Evolutionary conservation across 2,113 vertebrate genomes (phyloP), one percentile per base, ranked within the genome.

Genomic region (Poeciliopsis turrubarensis): DNA sequence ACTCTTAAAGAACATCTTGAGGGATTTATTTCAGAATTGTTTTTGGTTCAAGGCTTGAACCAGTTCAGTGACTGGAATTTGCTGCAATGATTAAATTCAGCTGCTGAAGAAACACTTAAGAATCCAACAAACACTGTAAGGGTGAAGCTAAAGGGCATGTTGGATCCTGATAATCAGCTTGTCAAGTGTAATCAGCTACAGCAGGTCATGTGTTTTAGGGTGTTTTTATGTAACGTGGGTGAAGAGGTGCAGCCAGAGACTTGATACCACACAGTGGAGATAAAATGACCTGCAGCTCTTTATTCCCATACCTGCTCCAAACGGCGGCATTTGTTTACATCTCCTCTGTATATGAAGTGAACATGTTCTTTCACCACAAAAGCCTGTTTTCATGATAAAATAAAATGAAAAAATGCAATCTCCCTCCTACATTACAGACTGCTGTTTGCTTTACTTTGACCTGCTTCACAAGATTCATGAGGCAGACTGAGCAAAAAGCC

Each of bases 141-240:
- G 70, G 60, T 83, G 37, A 67, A 65, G 25, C 17, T 61, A 51
- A 63, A 84, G 75, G 80, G 54, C 57, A 81, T 57, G 31, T 74
- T n/a, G 22, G 60, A 65, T 71, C 72, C 30, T 68, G 34, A 77
- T 67, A 84, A 86, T 73, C 54, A 71, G 69, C 68, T 69, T 89
- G 86, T 89, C 87, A 84, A 69, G 86, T 71, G 7, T 25, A 74
- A 77, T 89, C 81, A 83, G 37, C 73, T 29, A 27, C 57, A 68
- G n/a, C 87, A 83, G 72, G 63, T 86, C 5, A 3, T 81, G 73
- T 44, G 67, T 85, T 69, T n/a, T 39, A 67, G 70, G 77, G 68
- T 65, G n/a, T 69, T 73, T 71, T 80, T 73, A 68, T 61, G 37
- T 76, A 83, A 81, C 32, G 67, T 77, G 37, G 29, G 25, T 31